Base-by-base conservation (phyloP, 2,797 vertebrate species). In the Gila robusta region DNA sequence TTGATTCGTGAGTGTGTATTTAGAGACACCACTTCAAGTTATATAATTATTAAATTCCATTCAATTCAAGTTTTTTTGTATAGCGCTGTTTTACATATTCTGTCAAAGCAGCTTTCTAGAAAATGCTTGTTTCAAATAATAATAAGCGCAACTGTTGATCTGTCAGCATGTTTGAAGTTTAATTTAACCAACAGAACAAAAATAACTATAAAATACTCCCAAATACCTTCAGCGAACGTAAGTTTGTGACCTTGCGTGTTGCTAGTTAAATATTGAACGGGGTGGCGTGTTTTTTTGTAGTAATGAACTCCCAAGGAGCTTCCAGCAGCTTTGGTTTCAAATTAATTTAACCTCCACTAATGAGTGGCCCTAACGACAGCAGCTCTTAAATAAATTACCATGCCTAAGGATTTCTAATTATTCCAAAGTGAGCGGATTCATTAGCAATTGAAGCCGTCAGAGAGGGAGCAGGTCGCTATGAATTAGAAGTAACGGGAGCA, bases 401-500 rank as follows among this genome's bases (percentile, higher is more conserved):
- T 94, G 96, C 95, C 96, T 94, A 92, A 96, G 96, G 96, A 96
- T 95, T 96, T 96, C 95, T 97, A 96, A 95, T 96, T 96, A 96
- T 96, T 96, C 91, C 92, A 95, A 96, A 96, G 96, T 95, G 92
- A 95, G 94, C 94, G 93, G 93, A 95, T 96, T 97, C 96, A 96
- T 97, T 97, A 97, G 95, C 96, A 94, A 94, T 95, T 96, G 94
- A 96, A 93, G 87, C 93, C 92, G 95, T 95, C 94, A 94, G 94
- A 94, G 78, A 86, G 69, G 64, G 88, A 92, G 93, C 93, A 93
- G 93, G 94, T 96, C 95, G 93, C 93, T 92, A 92, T 95, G 94
- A 95, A 96, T 97, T 95, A 96, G 95, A 95, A 95, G 95, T 95
- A 95, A 95, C 95, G 90, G 86, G 94, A 96, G 95, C 96, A 95